Base-by-base conservation (phyloP, 2,113 vertebrate species). In the Limanda limanda region DNA sequence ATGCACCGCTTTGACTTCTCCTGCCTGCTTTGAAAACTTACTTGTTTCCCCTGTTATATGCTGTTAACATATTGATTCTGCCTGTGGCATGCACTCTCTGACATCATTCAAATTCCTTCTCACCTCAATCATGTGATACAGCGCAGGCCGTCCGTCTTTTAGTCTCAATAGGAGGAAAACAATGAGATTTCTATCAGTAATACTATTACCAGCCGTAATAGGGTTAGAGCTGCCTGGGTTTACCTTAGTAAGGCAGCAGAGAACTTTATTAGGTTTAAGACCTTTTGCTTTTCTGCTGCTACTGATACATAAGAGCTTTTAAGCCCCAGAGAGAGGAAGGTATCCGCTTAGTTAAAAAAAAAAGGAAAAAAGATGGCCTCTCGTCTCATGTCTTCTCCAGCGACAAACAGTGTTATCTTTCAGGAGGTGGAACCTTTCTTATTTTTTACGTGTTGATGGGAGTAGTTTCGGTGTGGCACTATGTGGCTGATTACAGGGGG, bases 401-500 rank as follows among this genome's bases (percentile, higher is more conserved):
- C 31, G 59, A 74, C 84, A 91, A 89, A 86, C 81, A 84, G 78
- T 79, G 85, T 94, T 95, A 94, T 93, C 88, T 95, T 90, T 81
- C 79, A 88, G 87, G 71, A 83, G 86, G 76, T 84, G 90, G 88
- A 91, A 92, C 88, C 82, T 74, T 88, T 91, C 78, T 84, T 87
- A 67, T 80, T 88, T 89, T 87, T 88, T 65, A 87, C 65, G 40
- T 94, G 88, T 90, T 89, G 68, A 92, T 75, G 77, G 87, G 86
- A 90, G 89, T 84, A 90, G 87, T 94, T 91, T 92, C 63, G 35
- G 77, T 69, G 63, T 85, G 68, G 56, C 78, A 79, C 89, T 91
- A 90, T 94, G 95, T 91, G 93, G 95, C 95, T 96, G 96, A 96
- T 97, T 97, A 95, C 94, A 94, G 92, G 79, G 89, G 91, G 94